Percentiles rank a stretch among this genome's conserved stretches.
These are phyloP conservation scores for Accipiter cooperii DNA, from an alignment of 2,113 vertebrate genomes.

Conservation along the genomic window DNA sequence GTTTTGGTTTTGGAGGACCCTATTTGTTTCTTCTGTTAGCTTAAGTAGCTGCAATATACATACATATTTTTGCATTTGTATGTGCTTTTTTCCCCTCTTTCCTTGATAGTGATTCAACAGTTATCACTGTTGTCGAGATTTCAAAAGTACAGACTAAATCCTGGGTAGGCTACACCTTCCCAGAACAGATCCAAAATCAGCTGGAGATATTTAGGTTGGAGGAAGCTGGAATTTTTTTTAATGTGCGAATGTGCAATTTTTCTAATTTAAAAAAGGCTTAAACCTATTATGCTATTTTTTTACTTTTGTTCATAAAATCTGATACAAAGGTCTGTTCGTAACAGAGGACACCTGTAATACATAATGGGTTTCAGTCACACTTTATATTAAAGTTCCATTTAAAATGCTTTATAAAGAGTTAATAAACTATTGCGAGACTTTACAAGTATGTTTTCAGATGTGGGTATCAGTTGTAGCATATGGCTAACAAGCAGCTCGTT, in stretches of 20 bases:
- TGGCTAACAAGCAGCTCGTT: slow-evolving; percentile 2
- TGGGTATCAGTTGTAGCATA: neutral
- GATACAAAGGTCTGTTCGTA: neutral
- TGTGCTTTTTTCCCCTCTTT: neutral
- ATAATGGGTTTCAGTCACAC: neutral
- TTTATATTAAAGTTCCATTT: slow-evolving; percentile 41
- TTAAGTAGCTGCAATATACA: neutral
- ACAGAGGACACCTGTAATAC: neutral
- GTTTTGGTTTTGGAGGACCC: neutral
- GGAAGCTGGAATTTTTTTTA: neutral
- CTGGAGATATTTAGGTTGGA: neutral
- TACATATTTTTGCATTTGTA: neutral
- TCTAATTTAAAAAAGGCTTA: slow-evolving; percentile 20
- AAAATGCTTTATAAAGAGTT: neutral
- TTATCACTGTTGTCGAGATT: neutral
- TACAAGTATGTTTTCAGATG: neutral
- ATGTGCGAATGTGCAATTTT: neutral
- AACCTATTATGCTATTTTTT: slow-evolving; percentile 28
- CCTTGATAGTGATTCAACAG: neutral
- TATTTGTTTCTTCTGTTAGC: neutral
- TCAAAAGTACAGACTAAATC: neutral
- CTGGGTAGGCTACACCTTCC: neutral
- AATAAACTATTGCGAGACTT: neutral
- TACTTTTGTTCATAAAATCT: neutral
- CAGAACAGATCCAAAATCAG: neutral